Evolutionary conservation across 2,888 invertebrate genomes (phyloP).

Genomic region (Dicranocentrus wangi): DNA sequence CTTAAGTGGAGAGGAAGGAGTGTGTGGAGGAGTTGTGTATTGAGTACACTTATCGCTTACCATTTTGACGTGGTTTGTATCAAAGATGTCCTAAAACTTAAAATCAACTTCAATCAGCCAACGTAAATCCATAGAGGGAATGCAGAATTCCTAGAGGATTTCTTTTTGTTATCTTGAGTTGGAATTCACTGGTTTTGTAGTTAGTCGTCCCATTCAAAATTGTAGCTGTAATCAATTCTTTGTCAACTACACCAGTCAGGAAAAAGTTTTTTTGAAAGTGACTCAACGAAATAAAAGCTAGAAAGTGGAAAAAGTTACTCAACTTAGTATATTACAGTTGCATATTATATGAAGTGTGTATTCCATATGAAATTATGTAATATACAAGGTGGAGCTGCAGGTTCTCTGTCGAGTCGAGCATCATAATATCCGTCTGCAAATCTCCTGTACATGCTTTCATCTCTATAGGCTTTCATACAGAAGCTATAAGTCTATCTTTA

Average conservation of each 20-base stretch:
- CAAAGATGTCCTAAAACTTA: neutral
- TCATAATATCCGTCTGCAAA: neutral
- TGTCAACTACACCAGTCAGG: neutral
- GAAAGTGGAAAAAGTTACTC: too few relatives aligned
- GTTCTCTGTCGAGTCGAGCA: neutral
- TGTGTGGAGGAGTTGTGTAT: neutral
- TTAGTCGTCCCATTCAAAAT: neutral
- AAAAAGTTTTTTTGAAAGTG: neutral
- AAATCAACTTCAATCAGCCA: slow-evolving; percentile 17
- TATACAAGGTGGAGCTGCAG: slow-evolving; percentile 2
- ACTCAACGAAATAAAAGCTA: neutral
- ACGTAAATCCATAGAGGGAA: neutral
- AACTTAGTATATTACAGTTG: too few relatives aligned
- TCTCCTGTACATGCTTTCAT: neutral
- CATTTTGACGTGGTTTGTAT: neutral
- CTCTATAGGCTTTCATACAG: neutral
- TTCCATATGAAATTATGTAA: neutral
- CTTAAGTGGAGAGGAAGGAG: neutral
- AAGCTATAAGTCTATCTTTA: neutral
- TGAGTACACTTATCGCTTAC: neutral
- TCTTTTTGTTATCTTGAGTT: neutral
- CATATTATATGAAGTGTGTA: neutral
- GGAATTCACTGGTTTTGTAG: too few relatives aligned
- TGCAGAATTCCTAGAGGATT: neutral
- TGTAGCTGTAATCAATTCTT: neutral